phyloP scores from a whole-genome alignment of 2,797 vertebrate genomes.

The Megaceryle alcyon region DNA sequence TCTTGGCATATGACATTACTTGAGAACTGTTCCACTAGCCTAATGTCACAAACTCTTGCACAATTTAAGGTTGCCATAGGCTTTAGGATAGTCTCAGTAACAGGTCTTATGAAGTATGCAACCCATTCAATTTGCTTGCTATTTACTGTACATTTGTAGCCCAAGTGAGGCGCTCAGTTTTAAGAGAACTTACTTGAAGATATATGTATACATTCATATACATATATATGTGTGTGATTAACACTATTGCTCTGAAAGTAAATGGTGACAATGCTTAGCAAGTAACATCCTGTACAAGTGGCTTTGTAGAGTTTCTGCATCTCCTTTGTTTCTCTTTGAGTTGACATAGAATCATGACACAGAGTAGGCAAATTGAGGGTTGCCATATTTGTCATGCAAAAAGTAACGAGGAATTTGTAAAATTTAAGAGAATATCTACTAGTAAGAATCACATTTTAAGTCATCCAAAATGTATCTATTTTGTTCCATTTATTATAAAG shows the following conservation, averaged over 20 bases:
- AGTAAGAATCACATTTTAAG: neutral
- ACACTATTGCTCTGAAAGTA: neutral
- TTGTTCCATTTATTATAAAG: conserved; percentile 8
- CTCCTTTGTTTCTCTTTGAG: neutral
- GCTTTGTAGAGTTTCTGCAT: neutral
- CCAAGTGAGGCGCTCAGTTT: neutral
- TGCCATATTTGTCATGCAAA: neutral
- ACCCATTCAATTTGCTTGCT: neutral
- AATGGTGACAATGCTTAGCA: neutral
- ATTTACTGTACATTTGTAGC: neutral
- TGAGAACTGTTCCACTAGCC: neutral
- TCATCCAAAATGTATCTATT: neutral
- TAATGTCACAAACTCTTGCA: neutral
- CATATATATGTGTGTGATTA: neutral
- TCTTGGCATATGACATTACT: neutral
- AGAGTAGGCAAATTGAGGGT: neutral
- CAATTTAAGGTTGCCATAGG: neutral
- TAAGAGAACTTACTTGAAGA: neutral
- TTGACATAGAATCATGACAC: neutral
- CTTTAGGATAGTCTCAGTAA: neutral
- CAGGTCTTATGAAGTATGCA: neutral
- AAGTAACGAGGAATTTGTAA: conserved; percentile 3
- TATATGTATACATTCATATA: neutral
- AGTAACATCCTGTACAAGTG: neutral
- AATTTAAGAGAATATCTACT: neutral